phyloP scores from a whole-genome alignment of 2,113 vertebrate species.

The Halcyon senegalensis region DNA sequence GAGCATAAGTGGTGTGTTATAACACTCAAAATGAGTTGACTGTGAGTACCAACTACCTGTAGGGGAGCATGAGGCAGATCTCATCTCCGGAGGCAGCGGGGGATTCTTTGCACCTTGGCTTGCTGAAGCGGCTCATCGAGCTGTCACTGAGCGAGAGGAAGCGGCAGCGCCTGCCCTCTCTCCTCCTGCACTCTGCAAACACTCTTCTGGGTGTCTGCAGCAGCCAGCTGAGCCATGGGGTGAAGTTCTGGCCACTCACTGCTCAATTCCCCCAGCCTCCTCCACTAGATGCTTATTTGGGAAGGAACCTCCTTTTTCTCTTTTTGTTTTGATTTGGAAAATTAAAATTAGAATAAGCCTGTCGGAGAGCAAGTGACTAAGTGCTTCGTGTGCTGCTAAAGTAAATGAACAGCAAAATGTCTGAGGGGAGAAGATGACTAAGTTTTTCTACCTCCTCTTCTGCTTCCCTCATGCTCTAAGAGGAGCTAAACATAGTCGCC shows the following conservation, averaged over 20 bases:
- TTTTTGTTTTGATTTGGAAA: background rate
- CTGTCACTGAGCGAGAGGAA: background rate
- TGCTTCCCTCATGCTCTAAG: slow-evolving; percentile 20
- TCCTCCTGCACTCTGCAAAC: background rate
- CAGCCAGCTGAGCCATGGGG: background rate
- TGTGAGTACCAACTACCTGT: background rate
- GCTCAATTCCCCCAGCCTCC: background rate
- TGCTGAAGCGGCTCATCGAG: background rate
- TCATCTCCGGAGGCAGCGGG: background rate
- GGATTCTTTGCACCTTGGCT: background rate
- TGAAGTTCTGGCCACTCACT: background rate
- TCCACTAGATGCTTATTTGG: background rate
- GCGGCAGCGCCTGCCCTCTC: background rate
- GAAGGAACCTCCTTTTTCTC: background rate
- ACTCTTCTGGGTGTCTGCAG: background rate
- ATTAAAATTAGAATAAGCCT: background rate
- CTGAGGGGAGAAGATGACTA: slow-evolving; percentile 46
- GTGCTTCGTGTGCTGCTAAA: slow-evolving; percentile 8
- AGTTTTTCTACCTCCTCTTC: slow-evolving; percentile 38
- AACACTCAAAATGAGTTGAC: background rate
- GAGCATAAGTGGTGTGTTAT: background rate
- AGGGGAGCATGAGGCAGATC: background rate
- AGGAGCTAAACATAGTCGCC: slow-evolving; percentile 22
- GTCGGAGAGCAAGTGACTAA: background rate
- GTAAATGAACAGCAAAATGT: slow-evolving; percentile 28